Evolutionary conservation across 2,113 vertebrate genomes (phyloP).

Genomic region (Oncorhynchus masou): DNA sequence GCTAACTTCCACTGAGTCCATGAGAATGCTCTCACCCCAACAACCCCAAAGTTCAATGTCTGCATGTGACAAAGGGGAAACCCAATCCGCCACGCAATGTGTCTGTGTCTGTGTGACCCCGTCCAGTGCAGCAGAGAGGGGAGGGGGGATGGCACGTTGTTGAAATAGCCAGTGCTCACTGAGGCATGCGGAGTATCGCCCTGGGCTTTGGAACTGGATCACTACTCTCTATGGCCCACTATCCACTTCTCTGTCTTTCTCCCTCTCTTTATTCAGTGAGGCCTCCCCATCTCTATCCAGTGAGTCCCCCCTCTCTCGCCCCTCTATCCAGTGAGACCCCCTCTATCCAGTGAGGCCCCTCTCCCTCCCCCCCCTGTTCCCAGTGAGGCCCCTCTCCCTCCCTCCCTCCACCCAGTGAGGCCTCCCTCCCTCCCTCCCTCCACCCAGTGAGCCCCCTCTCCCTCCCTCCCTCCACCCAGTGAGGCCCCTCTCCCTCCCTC

Average conservation of each 20-base stretch:
- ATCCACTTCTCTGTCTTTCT: neutral
- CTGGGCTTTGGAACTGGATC: conserved; percentile 19
- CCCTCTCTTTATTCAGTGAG: neutral
- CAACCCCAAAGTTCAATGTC: conserved; percentile 12
- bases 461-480: neutral
- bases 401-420: too few species aligned
- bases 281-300: neutral
- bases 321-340: too few species aligned
- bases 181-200: conserved; percentile 15
- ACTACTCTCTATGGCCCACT: neutral
- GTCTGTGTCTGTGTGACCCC: neutral
- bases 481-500: too few species aligned
- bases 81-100: conserved; percentile 13
- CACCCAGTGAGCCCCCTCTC: too few species aligned
- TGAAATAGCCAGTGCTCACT: conserved; percentile 36
- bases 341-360: too few species aligned
- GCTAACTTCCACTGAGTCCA: neutral
- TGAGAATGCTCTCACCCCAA: neutral
- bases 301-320: too few species aligned
- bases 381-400: too few species aligned
- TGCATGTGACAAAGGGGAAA: conserved; percentile 28
- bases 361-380: too few species aligned
- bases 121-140: neutral
- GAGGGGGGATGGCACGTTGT: conserved; percentile 19
- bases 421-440: neutral